phyloP scores from a whole-genome alignment of 2,888 invertebrate genomes.

The Trichopoda pennipes region DNA sequence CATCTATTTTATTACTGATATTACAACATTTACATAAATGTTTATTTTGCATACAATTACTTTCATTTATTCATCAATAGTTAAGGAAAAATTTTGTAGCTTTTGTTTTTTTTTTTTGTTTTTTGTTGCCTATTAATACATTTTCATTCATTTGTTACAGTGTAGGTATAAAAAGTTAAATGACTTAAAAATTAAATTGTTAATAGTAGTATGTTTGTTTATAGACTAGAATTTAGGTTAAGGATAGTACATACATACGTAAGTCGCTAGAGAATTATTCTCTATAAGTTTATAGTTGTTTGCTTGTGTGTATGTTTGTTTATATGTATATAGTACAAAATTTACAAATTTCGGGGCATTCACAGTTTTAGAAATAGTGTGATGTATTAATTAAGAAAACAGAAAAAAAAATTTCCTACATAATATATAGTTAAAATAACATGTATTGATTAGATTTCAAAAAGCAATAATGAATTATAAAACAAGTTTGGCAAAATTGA shows the following conservation, averaged over 20 bases:
- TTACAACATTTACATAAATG: conserved; percentile 43
- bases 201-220: conserved; percentile 43
- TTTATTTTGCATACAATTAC: conserved; percentile 27
- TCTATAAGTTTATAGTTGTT: not conserved
- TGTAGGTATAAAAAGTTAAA: conserved; percentile 66
- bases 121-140: not conserved
- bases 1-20: conserved; percentile 17
- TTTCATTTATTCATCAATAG: conserved; percentile 6
- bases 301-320: not conserved
- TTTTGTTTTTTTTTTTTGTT: not conserved
- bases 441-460: too few species aligned
- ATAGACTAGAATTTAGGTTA: conserved; percentile 48
- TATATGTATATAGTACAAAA: conserved; percentile 63
- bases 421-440: too few species aligned
- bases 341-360: conserved; percentile 49
- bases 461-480: not conserved
- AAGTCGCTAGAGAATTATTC: conserved; percentile 37
- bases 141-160: conserved; percentile 12
- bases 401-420: too few species aligned
- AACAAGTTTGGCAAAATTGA: not conserved
- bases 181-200: conserved; percentile 64
- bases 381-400: too few species aligned
- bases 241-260: conserved; percentile 24
- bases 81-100: conserved; percentile 20
- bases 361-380: conserved; percentile 21